Conservation (phyloP, 2,888 invertebrate species). For the Troglohyphantes excavatus region DNA sequence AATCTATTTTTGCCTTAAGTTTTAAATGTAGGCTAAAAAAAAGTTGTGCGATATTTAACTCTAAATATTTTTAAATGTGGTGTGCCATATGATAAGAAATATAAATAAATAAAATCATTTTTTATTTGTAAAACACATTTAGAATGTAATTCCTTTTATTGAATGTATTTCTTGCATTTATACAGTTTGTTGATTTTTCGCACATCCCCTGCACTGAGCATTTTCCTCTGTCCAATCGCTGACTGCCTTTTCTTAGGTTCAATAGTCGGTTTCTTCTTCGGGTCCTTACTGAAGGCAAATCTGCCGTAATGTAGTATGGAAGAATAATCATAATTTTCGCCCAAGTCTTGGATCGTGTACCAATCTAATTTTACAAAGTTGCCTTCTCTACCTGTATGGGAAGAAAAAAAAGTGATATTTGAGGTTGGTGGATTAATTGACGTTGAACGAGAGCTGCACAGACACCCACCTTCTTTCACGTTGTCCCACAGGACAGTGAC, state of each 20-base stretch:
- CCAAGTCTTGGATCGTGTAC: constrained; percentile 83
- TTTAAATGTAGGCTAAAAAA: too few relatives aligned
- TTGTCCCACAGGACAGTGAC: constrained; percentile 89
- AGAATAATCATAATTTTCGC: constrained; percentile 85
- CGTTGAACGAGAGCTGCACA: constrained; percentile 68
- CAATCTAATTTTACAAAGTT: constrained; percentile 84
- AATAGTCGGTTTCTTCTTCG: constrained; percentile 64
- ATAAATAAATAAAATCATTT: too few relatives aligned
- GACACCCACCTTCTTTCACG: constrained; percentile 86
- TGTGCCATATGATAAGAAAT: too few relatives aligned
- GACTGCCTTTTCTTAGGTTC: constrained; percentile 52
- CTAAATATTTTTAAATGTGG: too few relatives aligned
- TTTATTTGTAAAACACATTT: too few relatives aligned
- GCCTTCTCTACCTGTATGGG: constrained; percentile 83
- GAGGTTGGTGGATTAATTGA: not conserved
- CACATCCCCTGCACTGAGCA: constrained; percentile 69
- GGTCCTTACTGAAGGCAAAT: constrained; percentile 77
- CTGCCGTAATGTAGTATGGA: constrained; percentile 77
- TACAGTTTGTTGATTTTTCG: constrained; percentile 79
- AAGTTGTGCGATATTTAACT: too few relatives aligned
- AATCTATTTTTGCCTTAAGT: too few relatives aligned
- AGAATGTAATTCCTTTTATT: too few relatives aligned
- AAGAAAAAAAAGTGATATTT: not conserved
- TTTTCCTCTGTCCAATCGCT: constrained; percentile 63
- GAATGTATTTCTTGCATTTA: constrained; percentile 45